Evolutionary conservation across 2,888 invertebrate species (phyloP).

Genomic region (Onthophagus sagittarius): DNA sequence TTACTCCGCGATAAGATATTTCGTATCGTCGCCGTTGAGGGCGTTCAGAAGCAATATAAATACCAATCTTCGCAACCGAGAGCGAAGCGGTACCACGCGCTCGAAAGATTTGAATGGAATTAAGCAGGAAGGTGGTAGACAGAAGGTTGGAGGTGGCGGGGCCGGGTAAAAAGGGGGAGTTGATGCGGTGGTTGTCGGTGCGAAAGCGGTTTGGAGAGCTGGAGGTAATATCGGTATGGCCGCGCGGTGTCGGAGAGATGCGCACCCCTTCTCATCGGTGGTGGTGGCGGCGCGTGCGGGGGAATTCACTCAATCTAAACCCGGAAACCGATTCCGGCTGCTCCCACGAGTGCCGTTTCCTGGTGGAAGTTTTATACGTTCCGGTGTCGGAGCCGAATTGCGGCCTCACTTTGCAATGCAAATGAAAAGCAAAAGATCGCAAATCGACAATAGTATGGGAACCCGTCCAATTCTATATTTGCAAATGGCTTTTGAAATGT

Average conservation of each 20-base stretch:
- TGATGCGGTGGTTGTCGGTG: neutral
- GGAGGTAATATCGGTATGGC: conserved; percentile 46
- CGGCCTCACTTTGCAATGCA: conserved; percentile 49
- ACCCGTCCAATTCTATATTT: conserved; percentile 44
- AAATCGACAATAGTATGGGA: conserved; percentile 48
- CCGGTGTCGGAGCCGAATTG: conserved; percentile 45
- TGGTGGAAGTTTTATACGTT: conserved; percentile 45
- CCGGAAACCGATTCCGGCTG: conserved; percentile 48
- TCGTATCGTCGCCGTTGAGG: neutral
- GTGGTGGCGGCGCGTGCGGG: conserved; percentile 40
- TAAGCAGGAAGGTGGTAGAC: conserved; percentile 35
- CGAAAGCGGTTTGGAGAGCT: conserved; percentile 32
- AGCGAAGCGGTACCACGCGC: conserved; percentile 28
- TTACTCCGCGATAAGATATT: neutral
- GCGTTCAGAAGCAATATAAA: conserved; percentile 34
- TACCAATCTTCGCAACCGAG: conserved; percentile 37
- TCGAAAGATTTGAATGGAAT: conserved; percentile 46
- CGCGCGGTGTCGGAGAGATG: conserved; percentile 26
- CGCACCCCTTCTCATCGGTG: neutral
- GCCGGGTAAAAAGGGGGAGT: too few species aligned
- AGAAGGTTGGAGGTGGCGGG: too few species aligned
- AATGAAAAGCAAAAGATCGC: conserved; percentile 50
- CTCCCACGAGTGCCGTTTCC: conserved; percentile 46
- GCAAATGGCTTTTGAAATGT: conserved; percentile 43
- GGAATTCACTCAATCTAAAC: conserved; percentile 51